Evolutionary conservation across 1,140 invertebrate genomes (phyloP), one percentile per base, ranked within the genome.

Genomic region (Lepidurus apus): DNA sequence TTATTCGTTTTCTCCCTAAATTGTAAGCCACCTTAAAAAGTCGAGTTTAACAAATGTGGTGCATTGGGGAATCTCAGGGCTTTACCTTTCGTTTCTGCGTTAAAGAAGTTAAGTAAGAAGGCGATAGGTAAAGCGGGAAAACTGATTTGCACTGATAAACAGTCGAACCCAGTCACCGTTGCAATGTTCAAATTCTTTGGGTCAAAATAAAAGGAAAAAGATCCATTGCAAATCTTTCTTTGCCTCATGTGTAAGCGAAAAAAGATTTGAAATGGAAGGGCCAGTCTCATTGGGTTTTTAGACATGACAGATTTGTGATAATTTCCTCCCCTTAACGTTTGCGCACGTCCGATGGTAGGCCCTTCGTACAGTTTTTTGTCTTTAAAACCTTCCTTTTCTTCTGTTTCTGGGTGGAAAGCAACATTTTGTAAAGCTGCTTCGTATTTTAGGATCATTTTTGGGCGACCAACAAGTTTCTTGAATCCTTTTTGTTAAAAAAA

Each of bases 241-340:
- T n/a, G 21, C 53, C 53, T 13, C 5, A 65, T 65, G 21, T 65
- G 4, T 10, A 47, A 11, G 17, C 21, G 8, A 65, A 65, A 65
- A 9, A 65, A 21, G 53, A 9, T 13, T 65, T 11, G 21, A 21
- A 17, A n/a, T 65, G 45, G 10, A 5, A 43, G 43, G 76, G 76
- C 76, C 76, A 77, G 44, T 65, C 53, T 13, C n/a, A 21, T 65
- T 47, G 42, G 9, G n/a, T 11, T 75, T 75, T 75, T 21, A 75
- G 42, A n/a, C 44, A 43, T 75, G 43, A 47, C n/a, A 76, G 42
- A 45, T 44, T 76, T 77, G 76, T 77, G 65, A 65, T 77, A 42
- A 4, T 24, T 24, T 53, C 24, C 76, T 11, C n/a, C 43, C 43
- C 42, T 43, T 76, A 0, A 4, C 24, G 10, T 76, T 76, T 13